phyloP scores from a whole-genome alignment of 2,797 vertebrate genomes.

The Gobionotothen gibberifrons region DNA sequence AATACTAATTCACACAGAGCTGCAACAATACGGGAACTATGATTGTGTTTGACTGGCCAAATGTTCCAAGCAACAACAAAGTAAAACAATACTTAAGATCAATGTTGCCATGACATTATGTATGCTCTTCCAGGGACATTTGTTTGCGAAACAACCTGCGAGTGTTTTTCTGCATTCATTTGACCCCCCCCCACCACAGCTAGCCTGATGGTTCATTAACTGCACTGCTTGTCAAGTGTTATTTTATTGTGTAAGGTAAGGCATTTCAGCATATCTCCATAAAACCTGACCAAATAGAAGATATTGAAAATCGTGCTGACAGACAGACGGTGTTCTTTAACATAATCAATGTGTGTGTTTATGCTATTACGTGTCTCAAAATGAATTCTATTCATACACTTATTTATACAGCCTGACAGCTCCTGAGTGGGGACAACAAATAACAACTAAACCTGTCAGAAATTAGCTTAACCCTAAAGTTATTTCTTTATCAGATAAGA shows the following conservation, averaged over 20 bases:
- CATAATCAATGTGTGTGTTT: neutral
- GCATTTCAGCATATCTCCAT: neutral
- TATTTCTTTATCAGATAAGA: neutral
- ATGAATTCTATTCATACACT: neutral
- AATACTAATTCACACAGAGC: neutral
- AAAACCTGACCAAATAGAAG: neutral
- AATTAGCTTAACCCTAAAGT: neutral
- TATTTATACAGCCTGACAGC: neutral
- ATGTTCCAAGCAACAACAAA: slow-evolving; percentile 12
- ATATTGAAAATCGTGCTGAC: neutral
- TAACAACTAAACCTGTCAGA: neutral
- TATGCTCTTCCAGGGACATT: slow-evolving; percentile 14
- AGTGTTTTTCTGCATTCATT: slow-evolving; percentile 23
- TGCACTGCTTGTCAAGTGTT: neutral
- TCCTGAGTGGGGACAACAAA: neutral
- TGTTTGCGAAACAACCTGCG: slow-evolving; percentile 3
- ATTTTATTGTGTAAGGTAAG: neutral
- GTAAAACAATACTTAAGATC: neutral
- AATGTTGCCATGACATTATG: slow-evolving; percentile 25
- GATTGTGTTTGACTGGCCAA: neutral
- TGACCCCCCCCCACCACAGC: slow-evolving; percentile 13
- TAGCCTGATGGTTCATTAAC: slow-evolving; percentile 20
- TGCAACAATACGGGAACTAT: neutral
- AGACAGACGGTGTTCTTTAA: neutral
- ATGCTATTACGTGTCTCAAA: neutral